These are phyloP conservation scores for Poeciliopsis turrubarensis DNA, from an alignment of 2,113 vertebrate genomes.

Conservation along the genomic window DNA sequence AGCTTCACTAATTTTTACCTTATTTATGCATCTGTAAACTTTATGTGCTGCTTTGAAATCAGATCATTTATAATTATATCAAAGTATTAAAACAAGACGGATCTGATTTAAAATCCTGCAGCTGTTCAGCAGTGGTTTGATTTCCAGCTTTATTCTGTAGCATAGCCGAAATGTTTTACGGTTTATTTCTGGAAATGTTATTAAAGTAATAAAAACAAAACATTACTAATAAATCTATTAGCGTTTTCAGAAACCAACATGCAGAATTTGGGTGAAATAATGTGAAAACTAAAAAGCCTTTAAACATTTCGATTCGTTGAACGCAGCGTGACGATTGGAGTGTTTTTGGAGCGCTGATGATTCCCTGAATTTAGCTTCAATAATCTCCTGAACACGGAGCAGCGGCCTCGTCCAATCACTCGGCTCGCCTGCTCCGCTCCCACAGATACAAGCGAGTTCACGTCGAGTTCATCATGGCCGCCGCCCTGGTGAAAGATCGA, in stretches of 20 bases:
- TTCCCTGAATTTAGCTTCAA: constrained; percentile 28
- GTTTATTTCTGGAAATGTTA: neutral
- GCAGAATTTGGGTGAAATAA: neutral
- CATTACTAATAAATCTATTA: neutral
- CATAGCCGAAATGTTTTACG: neutral
- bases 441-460: constrained; percentile 67
- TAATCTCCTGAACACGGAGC: constrained; percentile 61
- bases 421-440: constrained; percentile 43
- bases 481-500: constrained; percentile 10
- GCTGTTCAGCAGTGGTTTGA: neutral
- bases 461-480: constrained; percentile 70
- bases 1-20: too few species aligned
- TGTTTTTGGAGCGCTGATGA: constrained; percentile 12
- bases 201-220: neutral
- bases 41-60: too few species aligned
- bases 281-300: constrained; percentile 46
- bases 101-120: neutral
- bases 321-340: neutral
- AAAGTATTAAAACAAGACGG: neutral
- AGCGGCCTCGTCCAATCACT: constrained; percentile 50
- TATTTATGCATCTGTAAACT: too few species aligned
- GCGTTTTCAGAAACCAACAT: neutral
- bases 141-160: neutral
- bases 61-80: neutral
- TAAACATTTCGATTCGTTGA: constrained; percentile 31